Evolutionary conservation across 2,113 vertebrate species (phyloP).

Genomic region (Calcarius ornatus): DNA sequence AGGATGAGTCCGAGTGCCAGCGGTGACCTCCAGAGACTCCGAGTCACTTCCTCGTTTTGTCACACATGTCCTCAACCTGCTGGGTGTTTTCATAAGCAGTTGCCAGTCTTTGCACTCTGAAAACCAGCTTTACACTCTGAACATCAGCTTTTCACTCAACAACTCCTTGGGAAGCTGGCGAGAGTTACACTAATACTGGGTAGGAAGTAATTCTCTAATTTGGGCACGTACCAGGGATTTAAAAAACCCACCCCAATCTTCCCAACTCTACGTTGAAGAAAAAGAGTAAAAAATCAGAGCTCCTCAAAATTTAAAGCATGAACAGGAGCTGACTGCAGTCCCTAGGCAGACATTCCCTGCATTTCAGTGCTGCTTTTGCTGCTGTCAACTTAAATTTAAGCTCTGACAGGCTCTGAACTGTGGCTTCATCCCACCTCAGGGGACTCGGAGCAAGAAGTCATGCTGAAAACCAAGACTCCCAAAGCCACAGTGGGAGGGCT

Average conservation of each 20-base stretch:
- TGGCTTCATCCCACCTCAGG: conserved; percentile 68
- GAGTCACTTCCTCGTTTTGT: neutral
- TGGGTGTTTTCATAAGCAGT: neutral
- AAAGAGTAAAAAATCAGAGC: neutral
- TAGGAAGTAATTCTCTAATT: neutral
- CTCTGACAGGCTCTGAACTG: neutral
- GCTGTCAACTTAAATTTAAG: conserved; percentile 15
- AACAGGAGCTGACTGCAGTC: neutral
- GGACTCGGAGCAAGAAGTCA: conserved; percentile 86
- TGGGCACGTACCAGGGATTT: rapidly evolving
- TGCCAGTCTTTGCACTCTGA: neutral
- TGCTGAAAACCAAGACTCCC: conserved; percentile 89
- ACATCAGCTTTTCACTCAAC: neutral
- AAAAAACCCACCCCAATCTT: neutral
- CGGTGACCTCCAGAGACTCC: neutral
- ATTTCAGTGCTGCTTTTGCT: neutral
- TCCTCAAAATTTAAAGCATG: neutral
- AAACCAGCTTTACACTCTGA: neutral
- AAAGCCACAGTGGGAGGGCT: conserved; percentile 88
- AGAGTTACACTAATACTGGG: neutral
- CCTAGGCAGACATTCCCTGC: conserved; percentile 17
- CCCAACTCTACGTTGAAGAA: neutral
- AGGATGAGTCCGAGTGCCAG: neutral
- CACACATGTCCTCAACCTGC: neutral
- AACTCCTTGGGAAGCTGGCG: neutral